These are phyloP conservation scores for Ophion ventricosus DNA, from an alignment of 2,888 invertebrate genomes.

Conservation along the genomic window DNA sequence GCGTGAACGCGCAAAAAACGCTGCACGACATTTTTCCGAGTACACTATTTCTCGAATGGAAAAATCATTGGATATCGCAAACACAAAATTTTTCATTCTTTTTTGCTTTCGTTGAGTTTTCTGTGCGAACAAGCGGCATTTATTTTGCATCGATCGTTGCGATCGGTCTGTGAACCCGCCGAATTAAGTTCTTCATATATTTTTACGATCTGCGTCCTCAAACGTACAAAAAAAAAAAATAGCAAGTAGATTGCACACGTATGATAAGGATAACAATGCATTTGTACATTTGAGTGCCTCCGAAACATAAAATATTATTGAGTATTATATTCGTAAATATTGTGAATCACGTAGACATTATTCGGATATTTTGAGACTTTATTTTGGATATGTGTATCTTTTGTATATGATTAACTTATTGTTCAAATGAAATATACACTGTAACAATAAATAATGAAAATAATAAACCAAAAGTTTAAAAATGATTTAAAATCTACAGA, in stretches of 20 bases:
- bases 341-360: neutral
- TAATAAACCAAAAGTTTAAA: no score
- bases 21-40: neutral
- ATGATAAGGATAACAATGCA: neutral
- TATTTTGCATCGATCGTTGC: neutral
- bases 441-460: no score
- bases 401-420: neutral
- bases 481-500: no score
- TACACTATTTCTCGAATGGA: neutral
- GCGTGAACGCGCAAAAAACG: no score
- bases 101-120: neutral
- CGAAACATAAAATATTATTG: neutral
- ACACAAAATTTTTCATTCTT: neutral
- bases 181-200: neutral
- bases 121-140: neutral
- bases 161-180: constrained; percentile 13
- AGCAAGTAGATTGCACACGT: neutral
- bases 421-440: neutral
- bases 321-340: neutral
- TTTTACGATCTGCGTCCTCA: neutral
- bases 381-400: neutral
- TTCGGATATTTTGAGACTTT: neutral
- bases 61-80: neutral
- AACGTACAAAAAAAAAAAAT: neutral
- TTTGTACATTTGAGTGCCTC: constrained; percentile 21